Base-by-base conservation (phyloP, 2,888 invertebrate genomes). In the Drosophila yooni region DNA sequence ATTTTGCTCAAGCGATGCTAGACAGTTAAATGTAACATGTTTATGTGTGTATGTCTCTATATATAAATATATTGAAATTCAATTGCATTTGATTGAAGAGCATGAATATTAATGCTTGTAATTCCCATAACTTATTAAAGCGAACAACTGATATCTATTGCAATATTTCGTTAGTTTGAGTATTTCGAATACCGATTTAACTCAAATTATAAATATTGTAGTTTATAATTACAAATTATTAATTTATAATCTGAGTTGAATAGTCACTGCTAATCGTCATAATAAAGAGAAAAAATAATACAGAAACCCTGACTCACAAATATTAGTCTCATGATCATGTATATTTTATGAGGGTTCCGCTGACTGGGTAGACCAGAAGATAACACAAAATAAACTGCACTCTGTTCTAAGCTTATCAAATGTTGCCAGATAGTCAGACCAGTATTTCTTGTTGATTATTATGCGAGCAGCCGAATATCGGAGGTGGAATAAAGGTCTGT, bases 341-440 rank as follows among this genome's bases (percentile, higher is more conserved):
- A 36, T 8, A 61, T 61, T 61, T 62, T n/a, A 74, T 74, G 29
- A 50, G 74, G 73, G 73, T 46, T 25, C 25, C 25, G 25, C 25
- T 46, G 25, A 25, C 53, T 58, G 48, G 33, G 46, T 21, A 1
- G 63, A 29, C 57, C 21, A 46, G 21, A 46, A 61, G 76, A 76
- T 76, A 76, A 76, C 48, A 40, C 33, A 57, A 52, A 51, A 61
- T 48, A 15, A 25, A 53, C 29, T 34, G 46, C 43, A 63, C 46
- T 51, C 51, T 40, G 60, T 51, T 68, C 52, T 56, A 43, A 40
- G 40, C 66, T 71, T 71, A 76, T 76, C 76, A 66, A 70, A 59
- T 51, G 18, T 11, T 18, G 46, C 18, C 36, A 51, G 48, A 29
- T 56, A 66, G 43, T 52, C 29, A 15, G 33, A 8, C 4, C 46